Evolutionary conservation across 2,888 invertebrate genomes (phyloP).

Genomic region (Aleiodes alternator): DNA sequence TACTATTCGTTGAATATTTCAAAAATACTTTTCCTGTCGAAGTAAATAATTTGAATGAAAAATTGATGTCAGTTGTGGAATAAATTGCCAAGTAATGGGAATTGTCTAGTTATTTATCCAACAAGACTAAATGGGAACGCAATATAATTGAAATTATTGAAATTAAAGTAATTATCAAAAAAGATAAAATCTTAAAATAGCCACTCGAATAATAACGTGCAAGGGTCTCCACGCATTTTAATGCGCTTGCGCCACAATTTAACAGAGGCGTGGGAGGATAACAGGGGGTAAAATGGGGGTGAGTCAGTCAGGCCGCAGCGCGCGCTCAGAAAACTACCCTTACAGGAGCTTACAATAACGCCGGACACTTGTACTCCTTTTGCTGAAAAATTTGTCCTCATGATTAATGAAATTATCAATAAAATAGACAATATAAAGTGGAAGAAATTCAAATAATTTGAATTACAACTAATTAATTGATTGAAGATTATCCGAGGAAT

Average conservation of each 20-base stretch:
- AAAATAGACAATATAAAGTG: no score
- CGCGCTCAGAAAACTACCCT: slow-evolving; percentile 74
- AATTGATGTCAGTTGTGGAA: not conserved
- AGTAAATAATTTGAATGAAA: not conserved
- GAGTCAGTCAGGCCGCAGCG: slow-evolving; percentile 75
- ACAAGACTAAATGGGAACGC: not conserved
- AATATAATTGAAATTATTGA: slow-evolving; percentile 14
- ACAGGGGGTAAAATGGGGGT: slow-evolving; percentile 68
- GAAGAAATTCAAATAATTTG: no score
- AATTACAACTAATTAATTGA: no score
- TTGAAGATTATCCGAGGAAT: no score
- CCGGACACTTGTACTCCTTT: slow-evolving; percentile 39
- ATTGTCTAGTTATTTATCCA: not conserved
- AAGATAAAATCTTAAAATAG: slow-evolving; percentile 22
- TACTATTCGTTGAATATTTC: not conserved
- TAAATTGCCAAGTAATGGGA: not conserved
- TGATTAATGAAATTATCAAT: not conserved
- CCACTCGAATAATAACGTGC: slow-evolving; percentile 17
- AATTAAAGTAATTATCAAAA: slow-evolving; percentile 12
- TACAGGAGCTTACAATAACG: slow-evolving; percentile 62
- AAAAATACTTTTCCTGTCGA: not conserved
- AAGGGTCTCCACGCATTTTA: slow-evolving; percentile 25
- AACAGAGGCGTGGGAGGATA: slow-evolving; percentile 53
- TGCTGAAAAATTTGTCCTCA: not conserved
- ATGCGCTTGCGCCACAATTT: slow-evolving; percentile 46